phyloP scores from a whole-genome alignment of 1,140 invertebrate genomes.

The Drosophila littoralis region DNA sequence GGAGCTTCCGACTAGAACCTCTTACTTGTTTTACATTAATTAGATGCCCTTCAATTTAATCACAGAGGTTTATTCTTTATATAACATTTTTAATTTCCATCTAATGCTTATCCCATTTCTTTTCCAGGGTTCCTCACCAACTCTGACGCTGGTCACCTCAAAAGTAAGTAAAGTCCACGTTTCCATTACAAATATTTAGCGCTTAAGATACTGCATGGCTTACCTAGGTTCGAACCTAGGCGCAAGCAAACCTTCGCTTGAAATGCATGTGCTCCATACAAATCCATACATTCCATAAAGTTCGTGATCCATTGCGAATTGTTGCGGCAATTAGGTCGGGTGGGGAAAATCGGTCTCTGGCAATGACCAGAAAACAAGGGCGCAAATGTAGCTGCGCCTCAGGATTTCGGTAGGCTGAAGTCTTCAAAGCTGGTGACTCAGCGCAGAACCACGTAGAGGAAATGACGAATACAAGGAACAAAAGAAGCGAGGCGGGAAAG shows the following conservation, averaged over 20 bases:
- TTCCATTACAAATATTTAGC: neutral
- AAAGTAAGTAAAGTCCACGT: slow-evolving; percentile 86
- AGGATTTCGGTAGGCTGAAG: slow-evolving; percentile 17
- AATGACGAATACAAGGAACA: slow-evolving; percentile 36
- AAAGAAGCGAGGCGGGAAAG: neutral
- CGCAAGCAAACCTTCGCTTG: neutral
- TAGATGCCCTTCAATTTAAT: neutral
- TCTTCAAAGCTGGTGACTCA: slow-evolving; percentile 52
- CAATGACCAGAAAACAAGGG: neutral
- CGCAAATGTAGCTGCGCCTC: neutral
- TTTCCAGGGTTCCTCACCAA: slow-evolving; percentile 88
- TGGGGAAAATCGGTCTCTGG: neutral
- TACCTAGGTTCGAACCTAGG: neutral
- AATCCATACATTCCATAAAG: slow-evolving; percentile 8
- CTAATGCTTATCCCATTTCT: slow-evolving; percentile 10
- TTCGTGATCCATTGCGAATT: slow-evolving; percentile 13
- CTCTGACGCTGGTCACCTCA: slow-evolving; percentile 88
- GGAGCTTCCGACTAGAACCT: too few relatives aligned
- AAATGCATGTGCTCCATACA: slow-evolving; percentile 33
- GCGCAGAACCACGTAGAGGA: slow-evolving; percentile 52
- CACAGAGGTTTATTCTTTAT: neutral
- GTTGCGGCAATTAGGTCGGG: slow-evolving; percentile 26
- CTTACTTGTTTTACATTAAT: too few relatives aligned
- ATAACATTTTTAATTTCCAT: neutral
- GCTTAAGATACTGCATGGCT: slow-evolving; percentile 25